These are phyloP conservation scores for Ostrea edulis DNA, from an alignment of 1,140 invertebrate genomes.

Conservation along the genomic window DNA sequence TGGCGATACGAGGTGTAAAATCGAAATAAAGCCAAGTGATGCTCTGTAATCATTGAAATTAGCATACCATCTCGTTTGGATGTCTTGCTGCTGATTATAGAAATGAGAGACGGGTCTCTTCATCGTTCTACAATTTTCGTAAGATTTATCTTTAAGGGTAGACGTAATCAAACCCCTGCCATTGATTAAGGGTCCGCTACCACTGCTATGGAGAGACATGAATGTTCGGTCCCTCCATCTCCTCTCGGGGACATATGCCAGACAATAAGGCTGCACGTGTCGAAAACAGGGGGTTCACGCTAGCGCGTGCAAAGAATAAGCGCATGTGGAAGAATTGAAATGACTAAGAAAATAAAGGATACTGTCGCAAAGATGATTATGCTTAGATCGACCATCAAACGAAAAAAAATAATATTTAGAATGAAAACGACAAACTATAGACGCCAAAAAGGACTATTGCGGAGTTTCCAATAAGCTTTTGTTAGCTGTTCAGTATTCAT, in stretches of 20 bases:
- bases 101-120: neutral
- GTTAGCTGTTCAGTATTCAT: neutral
- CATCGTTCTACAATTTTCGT: neutral
- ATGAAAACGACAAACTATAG: slow-evolving; percentile 11
- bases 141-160: neutral
- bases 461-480: neutral
- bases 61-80: neutral
- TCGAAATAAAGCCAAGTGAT: neutral
- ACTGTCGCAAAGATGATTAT: slow-evolving; percentile 16
- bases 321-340: neutral
- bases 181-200: neutral
- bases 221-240: neutral
- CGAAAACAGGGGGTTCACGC: neutral
- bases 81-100: neutral
- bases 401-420: neutral
- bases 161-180: neutral
- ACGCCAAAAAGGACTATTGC: neutral
- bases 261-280: neutral
- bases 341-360: neutral
- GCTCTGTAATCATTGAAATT: neutral
- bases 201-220: neutral
- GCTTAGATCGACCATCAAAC: neutral
- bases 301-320: neutral
- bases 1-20: neutral
- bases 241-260: slow-evolving; percentile 3